A percentile compares a stretch with the other conserved stretches of the same genome.
These are phyloP conservation scores for Coregonus suidteri DNA, from an alignment of 2,797 vertebrate species.

Conservation along the genomic window DNA sequence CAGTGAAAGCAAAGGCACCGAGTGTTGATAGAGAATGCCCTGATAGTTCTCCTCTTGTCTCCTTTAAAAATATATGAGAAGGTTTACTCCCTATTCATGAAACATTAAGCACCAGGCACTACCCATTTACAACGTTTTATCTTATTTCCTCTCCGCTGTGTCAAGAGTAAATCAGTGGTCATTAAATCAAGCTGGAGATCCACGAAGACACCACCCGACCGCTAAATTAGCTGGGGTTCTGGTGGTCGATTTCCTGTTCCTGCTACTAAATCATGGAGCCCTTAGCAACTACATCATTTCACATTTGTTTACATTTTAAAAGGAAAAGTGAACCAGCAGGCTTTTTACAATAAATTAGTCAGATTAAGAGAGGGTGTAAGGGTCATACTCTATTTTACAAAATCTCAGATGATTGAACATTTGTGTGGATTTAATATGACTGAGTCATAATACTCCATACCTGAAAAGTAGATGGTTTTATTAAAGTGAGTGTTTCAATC, in stretches of 20 bases:
- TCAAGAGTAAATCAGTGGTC: neutral
- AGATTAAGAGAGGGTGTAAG: neutral
- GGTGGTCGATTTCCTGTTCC: neutral
- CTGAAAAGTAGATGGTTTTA: neutral
- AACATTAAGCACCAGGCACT: slow-evolving; percentile 26
- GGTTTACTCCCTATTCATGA: slow-evolving; percentile 18
- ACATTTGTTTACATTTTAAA: neutral
- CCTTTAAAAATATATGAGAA: slow-evolving; percentile 29
- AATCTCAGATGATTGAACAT: no score
- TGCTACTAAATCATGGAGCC: neutral
- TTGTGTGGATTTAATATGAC: no score
- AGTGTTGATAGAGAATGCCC: slow-evolving; percentile 6
- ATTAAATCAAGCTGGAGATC: slow-evolving; percentile 6
- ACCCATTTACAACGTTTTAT: slow-evolving; percentile 15
- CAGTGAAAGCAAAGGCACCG: neutral
- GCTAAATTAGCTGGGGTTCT: neutral
- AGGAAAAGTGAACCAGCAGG: neutral
- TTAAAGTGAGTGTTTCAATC: no score
- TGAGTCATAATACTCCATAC: no score
- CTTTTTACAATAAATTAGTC: neutral
- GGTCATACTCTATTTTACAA: no score
- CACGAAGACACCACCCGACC: slow-evolving; percentile 8
- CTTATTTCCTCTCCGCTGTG: neutral
- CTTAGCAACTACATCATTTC: neutral
- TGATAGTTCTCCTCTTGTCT: slow-evolving; percentile 3